phyloP scores from a whole-genome alignment of 2,888 invertebrate genomes.

The Polymixis flavicincta region DNA sequence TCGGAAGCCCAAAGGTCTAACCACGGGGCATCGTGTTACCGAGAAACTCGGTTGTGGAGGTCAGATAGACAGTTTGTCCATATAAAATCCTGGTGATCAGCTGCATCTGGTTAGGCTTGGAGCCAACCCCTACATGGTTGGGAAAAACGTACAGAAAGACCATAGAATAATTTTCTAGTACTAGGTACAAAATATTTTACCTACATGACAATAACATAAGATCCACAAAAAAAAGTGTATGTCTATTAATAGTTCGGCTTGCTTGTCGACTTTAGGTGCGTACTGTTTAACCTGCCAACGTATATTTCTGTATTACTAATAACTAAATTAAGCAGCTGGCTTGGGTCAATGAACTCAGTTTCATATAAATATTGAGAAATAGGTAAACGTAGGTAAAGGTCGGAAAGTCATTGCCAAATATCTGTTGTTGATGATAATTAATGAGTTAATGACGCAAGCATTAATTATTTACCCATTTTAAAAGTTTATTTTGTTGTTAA shows the following conservation, averaged over 20 bases:
- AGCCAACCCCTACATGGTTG: neutral
- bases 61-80: too few species aligned
- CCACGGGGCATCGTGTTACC: too few species aligned
- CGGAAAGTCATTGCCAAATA: constrained; percentile 40
- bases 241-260: neutral
- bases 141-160: too few species aligned
- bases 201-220: neutral
- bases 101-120: neutral
- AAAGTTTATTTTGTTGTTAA: neutral
- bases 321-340: constrained; percentile 16
- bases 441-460: constrained; percentile 26
- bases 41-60: too few species aligned
- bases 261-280: neutral
- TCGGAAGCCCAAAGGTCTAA: too few species aligned
- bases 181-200: neutral
- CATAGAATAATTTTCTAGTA: too few species aligned
- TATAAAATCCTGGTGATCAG: neutral
- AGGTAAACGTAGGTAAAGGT: constrained; percentile 19
- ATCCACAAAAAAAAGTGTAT: neutral
- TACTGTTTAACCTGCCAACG: neutral
- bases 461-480: constrained; percentile 16
- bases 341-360: constrained; percentile 15
- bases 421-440: constrained; percentile 37
- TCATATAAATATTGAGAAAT: constrained; percentile 12
- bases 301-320: constrained; percentile 16